Percentiles rank a stretch among this genome's conserved stretches.
Evolutionary conservation across 1,140 invertebrate species (phyloP).

Genomic region (Drosophila carrolli): DNA sequence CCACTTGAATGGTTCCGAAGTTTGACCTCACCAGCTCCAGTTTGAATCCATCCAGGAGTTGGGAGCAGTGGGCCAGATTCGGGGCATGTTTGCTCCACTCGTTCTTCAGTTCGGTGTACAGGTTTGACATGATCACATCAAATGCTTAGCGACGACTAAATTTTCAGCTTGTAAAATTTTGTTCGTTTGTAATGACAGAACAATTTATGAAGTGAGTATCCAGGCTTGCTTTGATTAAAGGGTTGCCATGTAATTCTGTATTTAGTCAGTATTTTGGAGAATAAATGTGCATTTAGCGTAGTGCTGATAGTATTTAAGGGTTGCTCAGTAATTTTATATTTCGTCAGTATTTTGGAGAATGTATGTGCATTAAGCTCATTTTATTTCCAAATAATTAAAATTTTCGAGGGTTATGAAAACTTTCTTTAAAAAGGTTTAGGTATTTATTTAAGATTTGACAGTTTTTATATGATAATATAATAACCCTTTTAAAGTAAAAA

Average conservation of each 20-base stretch:
- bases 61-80: conserved; percentile 42
- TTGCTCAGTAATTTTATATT: background rate
- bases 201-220: background rate
- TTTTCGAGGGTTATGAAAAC: too few species aligned
- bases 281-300: too few species aligned
- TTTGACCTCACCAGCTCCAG: conserved; percentile 49
- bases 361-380: too few species aligned
- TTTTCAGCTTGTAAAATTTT: background rate
- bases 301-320: too few species aligned
- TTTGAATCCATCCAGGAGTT: conserved; percentile 51
- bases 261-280: background rate
- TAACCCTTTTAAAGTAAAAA: too few species aligned
- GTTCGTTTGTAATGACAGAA: conserved; percentile 3
- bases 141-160: background rate
- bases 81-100: conserved; percentile 59
- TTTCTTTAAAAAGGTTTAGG: too few species aligned
- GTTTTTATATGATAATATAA: too few species aligned
- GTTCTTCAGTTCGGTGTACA: conserved; percentile 53
- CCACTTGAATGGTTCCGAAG: conserved; percentile 10
- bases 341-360: background rate
- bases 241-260: background rate
- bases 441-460: too few species aligned
- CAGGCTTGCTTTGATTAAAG: background rate
- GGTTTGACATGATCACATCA: conserved; percentile 37
- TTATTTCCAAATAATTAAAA: too few species aligned